Evolutionary conservation across 2,888 invertebrate species (phyloP).

Genomic region (Syrphus vitripennis): DNA sequence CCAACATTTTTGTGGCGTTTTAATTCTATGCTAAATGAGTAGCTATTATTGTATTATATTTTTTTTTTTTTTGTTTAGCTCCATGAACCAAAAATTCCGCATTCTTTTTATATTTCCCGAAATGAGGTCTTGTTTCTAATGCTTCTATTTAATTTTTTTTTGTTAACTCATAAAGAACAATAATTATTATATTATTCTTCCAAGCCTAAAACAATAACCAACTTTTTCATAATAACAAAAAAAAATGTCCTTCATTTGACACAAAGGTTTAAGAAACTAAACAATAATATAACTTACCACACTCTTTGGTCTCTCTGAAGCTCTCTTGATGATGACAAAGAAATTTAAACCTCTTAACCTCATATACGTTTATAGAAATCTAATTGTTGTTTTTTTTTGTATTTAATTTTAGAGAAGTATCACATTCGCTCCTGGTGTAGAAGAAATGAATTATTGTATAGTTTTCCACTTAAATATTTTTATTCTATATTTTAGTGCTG

Average conservation of each 20-base stretch:
- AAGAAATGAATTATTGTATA: conserved; percentile 23
- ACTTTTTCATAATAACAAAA: neutral
- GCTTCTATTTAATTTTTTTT: no score
- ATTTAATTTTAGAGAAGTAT: neutral
- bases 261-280: conserved; percentile 3
- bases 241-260: conserved; percentile 21
- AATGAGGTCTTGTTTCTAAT: neutral
- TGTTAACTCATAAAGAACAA: neutral
- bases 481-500: conserved; percentile 14
- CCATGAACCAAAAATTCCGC: conserved; percentile 3
- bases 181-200: neutral
- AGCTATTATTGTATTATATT: no score
- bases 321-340: conserved; percentile 25
- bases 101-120: neutral
- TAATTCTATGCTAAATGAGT: neutral
- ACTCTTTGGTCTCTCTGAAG: neutral
- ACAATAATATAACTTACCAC: conserved; percentile 13
- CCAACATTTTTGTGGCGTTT: neutral
- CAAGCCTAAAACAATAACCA: neutral
- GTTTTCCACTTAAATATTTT: conserved; percentile 63
- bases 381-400: conserved; percentile 37
- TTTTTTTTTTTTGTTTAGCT: neutral
- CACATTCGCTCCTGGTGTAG: conserved; percentile 28
- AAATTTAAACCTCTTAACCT: conserved; percentile 48
- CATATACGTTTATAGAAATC: conserved; percentile 21